Conservation (phyloP, 2,888 invertebrate genomes). For the Andrena chrysosceles region DNA sequence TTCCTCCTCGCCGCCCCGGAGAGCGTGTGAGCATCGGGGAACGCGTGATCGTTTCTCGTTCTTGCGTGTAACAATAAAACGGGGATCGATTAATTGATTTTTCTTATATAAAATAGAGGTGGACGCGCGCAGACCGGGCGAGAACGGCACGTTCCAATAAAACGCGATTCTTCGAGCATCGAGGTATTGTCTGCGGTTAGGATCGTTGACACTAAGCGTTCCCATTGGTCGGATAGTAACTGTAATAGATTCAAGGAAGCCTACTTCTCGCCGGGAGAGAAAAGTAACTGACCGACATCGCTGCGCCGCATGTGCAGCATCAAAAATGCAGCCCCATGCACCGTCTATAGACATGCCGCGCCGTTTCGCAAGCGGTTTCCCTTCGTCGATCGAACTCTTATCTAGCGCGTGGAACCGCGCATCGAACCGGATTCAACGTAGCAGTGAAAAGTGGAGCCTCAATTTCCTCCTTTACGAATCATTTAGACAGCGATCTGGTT, state of each 20-base stretch:
- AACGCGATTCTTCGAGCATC: neutral
- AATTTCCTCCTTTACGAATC: neutral
- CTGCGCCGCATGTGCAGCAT: constrained; percentile 57
- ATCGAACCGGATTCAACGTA: constrained; percentile 8
- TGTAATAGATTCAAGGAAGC: constrained; percentile 32
- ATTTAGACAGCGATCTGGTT: neutral
- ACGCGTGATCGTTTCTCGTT: constrained; percentile 45
- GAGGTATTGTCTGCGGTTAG: neutral
- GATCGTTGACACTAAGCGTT: constrained; percentile 47
- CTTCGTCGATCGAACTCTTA: constrained; percentile 48
- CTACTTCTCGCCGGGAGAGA: constrained; percentile 43
- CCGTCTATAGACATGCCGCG: constrained; percentile 49
- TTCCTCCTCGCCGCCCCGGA: constrained; percentile 34
- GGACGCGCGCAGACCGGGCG: constrained; percentile 22
- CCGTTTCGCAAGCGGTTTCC: constrained; percentile 1
- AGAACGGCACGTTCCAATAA: neutral
- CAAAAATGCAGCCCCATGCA: constrained; percentile 63
- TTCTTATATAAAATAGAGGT: constrained; percentile 65
- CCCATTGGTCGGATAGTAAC: neutral
- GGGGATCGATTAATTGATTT: constrained; percentile 72
- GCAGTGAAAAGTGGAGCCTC: constrained; percentile 2
- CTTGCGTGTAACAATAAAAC: constrained; percentile 52
- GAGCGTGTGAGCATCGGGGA: constrained; percentile 17
- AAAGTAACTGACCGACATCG: constrained; percentile 67
- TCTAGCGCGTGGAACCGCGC: neutral